Conservation (phyloP, 2,113 vertebrate genomes). For the Perca schrenkii region DNA sequence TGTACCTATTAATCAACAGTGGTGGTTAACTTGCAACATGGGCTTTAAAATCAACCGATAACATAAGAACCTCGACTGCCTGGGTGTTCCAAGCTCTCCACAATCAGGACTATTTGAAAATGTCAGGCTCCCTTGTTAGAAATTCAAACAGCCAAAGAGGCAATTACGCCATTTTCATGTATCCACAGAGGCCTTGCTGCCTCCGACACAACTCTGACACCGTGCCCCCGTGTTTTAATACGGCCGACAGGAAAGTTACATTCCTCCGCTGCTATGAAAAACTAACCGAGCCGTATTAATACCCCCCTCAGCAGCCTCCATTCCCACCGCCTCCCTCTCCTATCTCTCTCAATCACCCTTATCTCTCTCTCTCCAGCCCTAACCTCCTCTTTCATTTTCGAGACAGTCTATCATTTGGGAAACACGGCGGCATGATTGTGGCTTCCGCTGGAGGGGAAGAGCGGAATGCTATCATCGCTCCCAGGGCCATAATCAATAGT, state of each 20-base stretch:
- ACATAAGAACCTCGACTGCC: constrained; percentile 28
- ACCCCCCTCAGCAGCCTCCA: constrained; percentile 40
- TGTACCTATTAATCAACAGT: too few species aligned
- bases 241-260: constrained; percentile 83
- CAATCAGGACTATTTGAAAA: constrained; percentile 86
- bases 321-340: constrained; percentile 39
- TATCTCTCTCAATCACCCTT: constrained; percentile 76
- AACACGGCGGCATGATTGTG: constrained; percentile 83
- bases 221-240: constrained; percentile 85
- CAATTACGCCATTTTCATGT: constrained; percentile 90
- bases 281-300: constrained; percentile 87
- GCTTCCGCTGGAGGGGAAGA: constrained; percentile 81
- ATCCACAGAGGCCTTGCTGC: constrained; percentile 82
- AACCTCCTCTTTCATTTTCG: constrained; percentile 84
- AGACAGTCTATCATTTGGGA: constrained; percentile 86
- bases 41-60: constrained; percentile 77
- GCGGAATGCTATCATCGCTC: constrained; percentile 89
- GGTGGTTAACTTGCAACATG: too few species aligned
- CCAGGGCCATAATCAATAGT: constrained; percentile 85
- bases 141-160: constrained; percentile 86
- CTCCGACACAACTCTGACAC: constrained; percentile 86
- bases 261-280: constrained; percentile 85
- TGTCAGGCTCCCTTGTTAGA: constrained; percentile 89
- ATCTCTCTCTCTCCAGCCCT: constrained; percentile 71
- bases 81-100: constrained; percentile 79